Percentiles rank a stretch among this genome's conserved stretches.
phyloP scores from a whole-genome alignment of 2,888 invertebrate genomes.

The Apodemia zela region DNA sequence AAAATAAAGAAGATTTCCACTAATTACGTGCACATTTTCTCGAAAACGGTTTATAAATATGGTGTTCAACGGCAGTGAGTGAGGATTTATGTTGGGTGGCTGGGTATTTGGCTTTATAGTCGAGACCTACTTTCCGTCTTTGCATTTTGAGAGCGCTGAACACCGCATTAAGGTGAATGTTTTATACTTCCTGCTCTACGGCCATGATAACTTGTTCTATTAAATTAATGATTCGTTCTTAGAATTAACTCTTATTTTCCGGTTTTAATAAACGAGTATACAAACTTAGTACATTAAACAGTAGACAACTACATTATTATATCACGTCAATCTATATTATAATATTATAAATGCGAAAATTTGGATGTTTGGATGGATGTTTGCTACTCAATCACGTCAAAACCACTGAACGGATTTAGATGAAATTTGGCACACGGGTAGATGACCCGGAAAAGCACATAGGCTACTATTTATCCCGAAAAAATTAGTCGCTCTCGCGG shows the following conservation, averaged over 20 bases:
- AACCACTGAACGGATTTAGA: too few relatives aligned
- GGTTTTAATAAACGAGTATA: not conserved
- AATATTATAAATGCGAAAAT: too few relatives aligned
- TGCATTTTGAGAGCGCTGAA: slow-evolving; percentile 32
- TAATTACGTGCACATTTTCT: slow-evolving; percentile 13
- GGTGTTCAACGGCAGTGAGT: slow-evolving; percentile 2
- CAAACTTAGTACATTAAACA: too few relatives aligned
- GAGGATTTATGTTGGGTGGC: slow-evolving; percentile 16
- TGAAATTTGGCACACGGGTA: too few relatives aligned
- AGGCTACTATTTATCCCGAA: too few relatives aligned
- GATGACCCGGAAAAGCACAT: too few relatives aligned
- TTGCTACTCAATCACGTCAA: too few relatives aligned
- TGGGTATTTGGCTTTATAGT: slow-evolving; percentile 21
- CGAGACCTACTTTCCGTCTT: slow-evolving; percentile 35
- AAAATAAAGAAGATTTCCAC: not conserved
- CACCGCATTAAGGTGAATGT: slow-evolving; percentile 34
- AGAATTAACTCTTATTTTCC: not conserved
- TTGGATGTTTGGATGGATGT: too few relatives aligned
- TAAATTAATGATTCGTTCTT: slow-evolving; percentile 13
- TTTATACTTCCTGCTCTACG: slow-evolving; percentile 32
- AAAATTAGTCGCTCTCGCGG: too few relatives aligned
- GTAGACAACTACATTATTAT: too few relatives aligned
- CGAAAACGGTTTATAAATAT: slow-evolving; percentile 12
- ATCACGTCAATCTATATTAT: too few relatives aligned
- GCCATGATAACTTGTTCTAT: not conserved